These are phyloP conservation scores for Sycobia sp. DNA, from an alignment of 1,140 invertebrate genomes.

Conservation along the genomic window DNA sequence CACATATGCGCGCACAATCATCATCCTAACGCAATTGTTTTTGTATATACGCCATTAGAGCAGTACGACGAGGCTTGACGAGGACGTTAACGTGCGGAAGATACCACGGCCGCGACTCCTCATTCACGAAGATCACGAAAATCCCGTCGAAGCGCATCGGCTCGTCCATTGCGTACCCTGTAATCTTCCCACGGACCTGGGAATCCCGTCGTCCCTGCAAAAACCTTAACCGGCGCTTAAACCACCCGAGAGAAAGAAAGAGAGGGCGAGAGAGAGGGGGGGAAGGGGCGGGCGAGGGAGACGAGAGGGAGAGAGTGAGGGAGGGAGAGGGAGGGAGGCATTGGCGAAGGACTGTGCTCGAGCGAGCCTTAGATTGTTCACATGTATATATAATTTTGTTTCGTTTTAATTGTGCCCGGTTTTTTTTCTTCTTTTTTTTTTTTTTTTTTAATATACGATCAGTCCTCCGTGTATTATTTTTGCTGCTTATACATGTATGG, in stretches of 20 bases:
- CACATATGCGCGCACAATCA: too few relatives aligned
- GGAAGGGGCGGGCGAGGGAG: too few relatives aligned
- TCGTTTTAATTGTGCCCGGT: too few relatives aligned
- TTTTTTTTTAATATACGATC: too few relatives aligned
- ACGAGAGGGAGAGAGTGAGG: too few relatives aligned
- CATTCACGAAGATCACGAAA: constrained; percentile 3
- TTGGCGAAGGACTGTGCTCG: not conserved
- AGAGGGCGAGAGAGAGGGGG: too few relatives aligned
- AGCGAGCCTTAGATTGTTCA: not conserved
- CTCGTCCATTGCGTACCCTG: constrained; percentile 3
- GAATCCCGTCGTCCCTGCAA: constrained; percentile 11
- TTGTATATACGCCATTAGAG: constrained; percentile 11
- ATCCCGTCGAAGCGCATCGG: not conserved
- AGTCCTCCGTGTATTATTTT: too few relatives aligned
- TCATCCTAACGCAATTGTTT: constrained; percentile 17
- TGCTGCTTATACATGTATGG: too few relatives aligned
- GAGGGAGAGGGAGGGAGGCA: too few relatives aligned
- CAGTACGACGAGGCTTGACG: constrained; percentile 9
- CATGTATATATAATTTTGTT: not conserved
- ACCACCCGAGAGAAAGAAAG: too few relatives aligned
- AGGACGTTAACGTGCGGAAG: constrained; percentile 10
- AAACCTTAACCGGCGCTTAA: not conserved
- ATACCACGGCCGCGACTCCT: constrained; percentile 18
- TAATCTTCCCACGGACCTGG: constrained; percentile 10
- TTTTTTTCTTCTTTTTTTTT: too few relatives aligned